Conservation (phyloP, 2,797 vertebrate species). For the Acomys russatus region DNA sequence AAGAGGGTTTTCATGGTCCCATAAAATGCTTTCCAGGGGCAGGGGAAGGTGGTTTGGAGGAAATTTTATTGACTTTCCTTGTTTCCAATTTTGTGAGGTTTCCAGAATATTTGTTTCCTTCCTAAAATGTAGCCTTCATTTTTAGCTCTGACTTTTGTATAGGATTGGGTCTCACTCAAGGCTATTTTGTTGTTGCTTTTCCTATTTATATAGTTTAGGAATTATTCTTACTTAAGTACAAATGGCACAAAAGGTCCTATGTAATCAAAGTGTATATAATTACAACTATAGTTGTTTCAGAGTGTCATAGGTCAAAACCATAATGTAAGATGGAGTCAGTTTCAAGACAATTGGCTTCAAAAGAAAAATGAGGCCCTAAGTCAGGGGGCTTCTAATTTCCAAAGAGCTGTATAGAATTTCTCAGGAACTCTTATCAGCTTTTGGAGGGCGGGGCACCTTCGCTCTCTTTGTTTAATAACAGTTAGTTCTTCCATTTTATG, state of each 20-base stretch:
- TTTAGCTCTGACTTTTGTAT: slow-evolving; percentile 43
- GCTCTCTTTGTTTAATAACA: slow-evolving; percentile 61
- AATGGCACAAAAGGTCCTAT: background rate
- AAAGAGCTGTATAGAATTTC: slow-evolving; percentile 66
- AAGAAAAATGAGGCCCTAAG: slow-evolving; percentile 49
- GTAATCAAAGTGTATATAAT: slow-evolving; percentile 44
- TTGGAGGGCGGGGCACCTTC: slow-evolving; percentile 56
- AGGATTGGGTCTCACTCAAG: slow-evolving; percentile 58
- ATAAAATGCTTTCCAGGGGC: slow-evolving; percentile 82
- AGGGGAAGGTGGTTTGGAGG: slow-evolving; percentile 78
- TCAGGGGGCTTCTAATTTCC: slow-evolving; percentile 43
- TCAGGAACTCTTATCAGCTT: slow-evolving; percentile 61
- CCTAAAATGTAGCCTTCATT: slow-evolving; percentile 51
- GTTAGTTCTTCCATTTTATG: slow-evolving; percentile 68
- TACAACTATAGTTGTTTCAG: slow-evolving; percentile 48
- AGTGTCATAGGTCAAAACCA: slow-evolving; percentile 66
- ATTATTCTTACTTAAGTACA: slow-evolving; percentile 52
- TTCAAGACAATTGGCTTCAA: slow-evolving; percentile 62
- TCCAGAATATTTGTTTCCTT: slow-evolving; percentile 58
- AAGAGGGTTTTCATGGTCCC: slow-evolving; percentile 83
- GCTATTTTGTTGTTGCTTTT: slow-evolving; percentile 30
- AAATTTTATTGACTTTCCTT: slow-evolving; percentile 81
- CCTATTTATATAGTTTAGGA: slow-evolving; percentile 34
- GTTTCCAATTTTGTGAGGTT: slow-evolving; percentile 78
- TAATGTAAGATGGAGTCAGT: background rate